Evolutionary conservation across 1,140 invertebrate genomes (phyloP).

Genomic region (Temnothorax longispinosus): DNA sequence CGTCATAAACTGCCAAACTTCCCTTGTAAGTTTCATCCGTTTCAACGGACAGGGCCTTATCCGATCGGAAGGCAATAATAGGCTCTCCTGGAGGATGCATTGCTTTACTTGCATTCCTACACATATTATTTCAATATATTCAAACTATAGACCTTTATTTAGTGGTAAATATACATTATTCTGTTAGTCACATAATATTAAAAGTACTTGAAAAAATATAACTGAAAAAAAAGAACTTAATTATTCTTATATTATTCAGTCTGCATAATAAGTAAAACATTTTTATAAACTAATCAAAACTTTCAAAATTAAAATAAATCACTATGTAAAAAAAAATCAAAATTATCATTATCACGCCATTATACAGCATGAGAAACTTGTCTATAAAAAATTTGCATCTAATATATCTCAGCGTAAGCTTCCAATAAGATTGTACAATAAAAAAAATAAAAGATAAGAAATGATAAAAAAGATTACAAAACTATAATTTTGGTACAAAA

Average conservation of each 20-base stretch:
- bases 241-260: neutral
- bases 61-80: constrained; percentile 93
- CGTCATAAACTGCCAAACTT: constrained; percentile 89
- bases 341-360: neutral
- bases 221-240: neutral
- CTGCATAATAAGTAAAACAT: neutral
- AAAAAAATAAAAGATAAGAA: neutral
- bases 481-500: neutral
- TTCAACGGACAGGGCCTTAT: constrained; percentile 92
- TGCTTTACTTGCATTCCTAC: constrained; percentile 87
- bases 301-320: neutral
- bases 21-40: constrained; percentile 93
- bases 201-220: neutral
- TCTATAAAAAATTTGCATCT: neutral
- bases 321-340: neutral
- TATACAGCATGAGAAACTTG: neutral
- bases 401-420: neutral
- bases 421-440: neutral
- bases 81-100: constrained; percentile 94
- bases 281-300: neutral
- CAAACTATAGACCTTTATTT: neutral
- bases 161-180: neutral
- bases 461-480: neutral
- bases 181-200: neutral
- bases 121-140: constrained; percentile 8